phyloP scores from a whole-genome alignment of 1,140 invertebrate species.

The Leptonema lineaticorne region DNA sequence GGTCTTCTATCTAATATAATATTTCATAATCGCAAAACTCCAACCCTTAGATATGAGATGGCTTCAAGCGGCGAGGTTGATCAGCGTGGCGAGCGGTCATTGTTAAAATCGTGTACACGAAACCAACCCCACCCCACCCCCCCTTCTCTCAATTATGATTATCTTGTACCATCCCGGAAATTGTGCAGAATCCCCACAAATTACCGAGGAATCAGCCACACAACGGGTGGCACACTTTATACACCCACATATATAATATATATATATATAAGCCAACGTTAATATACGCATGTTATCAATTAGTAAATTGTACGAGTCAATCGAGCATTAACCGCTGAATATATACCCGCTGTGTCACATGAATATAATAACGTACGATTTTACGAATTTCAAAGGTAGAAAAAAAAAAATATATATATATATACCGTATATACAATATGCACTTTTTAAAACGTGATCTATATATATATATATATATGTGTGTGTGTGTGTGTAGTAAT shows the following conservation, averaged over 20 bases:
- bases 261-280: background rate
- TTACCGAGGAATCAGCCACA: conserved; percentile 16
- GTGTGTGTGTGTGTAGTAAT: too few species aligned
- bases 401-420: too few species aligned
- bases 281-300: conserved; percentile 19
- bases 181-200: conserved; percentile 40
- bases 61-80: conserved; percentile 2
- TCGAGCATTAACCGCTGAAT: too few species aligned
- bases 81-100: background rate
- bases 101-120: background rate
- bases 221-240: background rate
- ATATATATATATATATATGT: too few species aligned
- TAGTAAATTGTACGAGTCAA: conserved; percentile 8
- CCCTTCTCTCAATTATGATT: conserved; percentile 33
- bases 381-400: too few species aligned
- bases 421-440: too few species aligned
- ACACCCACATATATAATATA: background rate
- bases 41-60: background rate
- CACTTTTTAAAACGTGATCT: too few species aligned
- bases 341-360: too few species aligned
- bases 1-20: too few species aligned
- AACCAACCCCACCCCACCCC: background rate
- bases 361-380: too few species aligned
- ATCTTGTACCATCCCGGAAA: conserved; percentile 37
- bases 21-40: too few species aligned